phyloP scores from a whole-genome alignment of 1,140 invertebrate genomes.

The Tetramorium alpestre region DNA sequence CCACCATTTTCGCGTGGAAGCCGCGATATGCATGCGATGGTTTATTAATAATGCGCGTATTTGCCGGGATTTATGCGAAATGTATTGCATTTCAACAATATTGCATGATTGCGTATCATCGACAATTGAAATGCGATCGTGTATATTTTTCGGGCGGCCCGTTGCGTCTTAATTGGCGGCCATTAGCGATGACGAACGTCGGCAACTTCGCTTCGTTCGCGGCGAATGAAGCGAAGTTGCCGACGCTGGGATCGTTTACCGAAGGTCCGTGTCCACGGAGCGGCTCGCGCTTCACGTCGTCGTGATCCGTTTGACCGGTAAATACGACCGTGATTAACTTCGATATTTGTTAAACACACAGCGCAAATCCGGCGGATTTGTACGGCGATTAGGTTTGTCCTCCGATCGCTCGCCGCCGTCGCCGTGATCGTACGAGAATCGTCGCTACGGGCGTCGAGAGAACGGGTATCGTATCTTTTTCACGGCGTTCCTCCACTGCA shows the following conservation, averaged over 20 bases:
- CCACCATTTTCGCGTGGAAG: background rate
- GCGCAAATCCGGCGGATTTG: background rate
- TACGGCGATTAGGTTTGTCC: background rate
- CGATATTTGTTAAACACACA: conserved; percentile 25
- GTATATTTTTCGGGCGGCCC: background rate
- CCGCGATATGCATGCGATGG: background rate
- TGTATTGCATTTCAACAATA: background rate
- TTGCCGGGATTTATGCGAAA: background rate
- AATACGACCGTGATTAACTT: conserved; percentile 10
- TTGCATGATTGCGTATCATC: background rate
- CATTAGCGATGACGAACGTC: too few species aligned
- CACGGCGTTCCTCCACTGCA: background rate
- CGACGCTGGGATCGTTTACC: background rate
- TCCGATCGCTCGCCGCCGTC: background rate
- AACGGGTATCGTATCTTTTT: background rate
- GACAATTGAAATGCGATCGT: background rate
- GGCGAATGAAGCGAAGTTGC: background rate
- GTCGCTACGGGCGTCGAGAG: background rate
- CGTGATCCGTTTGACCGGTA: background rate
- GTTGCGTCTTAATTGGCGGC: background rate
- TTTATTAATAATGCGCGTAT: background rate
- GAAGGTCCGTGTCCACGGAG: background rate
- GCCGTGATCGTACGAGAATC: background rate
- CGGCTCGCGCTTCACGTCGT: background rate
- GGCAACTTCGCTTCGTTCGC: background rate